Evolutionary conservation across 2,797 vertebrate genomes (phyloP).

Genomic region (Pseudotriccus pelzelni): DNA sequence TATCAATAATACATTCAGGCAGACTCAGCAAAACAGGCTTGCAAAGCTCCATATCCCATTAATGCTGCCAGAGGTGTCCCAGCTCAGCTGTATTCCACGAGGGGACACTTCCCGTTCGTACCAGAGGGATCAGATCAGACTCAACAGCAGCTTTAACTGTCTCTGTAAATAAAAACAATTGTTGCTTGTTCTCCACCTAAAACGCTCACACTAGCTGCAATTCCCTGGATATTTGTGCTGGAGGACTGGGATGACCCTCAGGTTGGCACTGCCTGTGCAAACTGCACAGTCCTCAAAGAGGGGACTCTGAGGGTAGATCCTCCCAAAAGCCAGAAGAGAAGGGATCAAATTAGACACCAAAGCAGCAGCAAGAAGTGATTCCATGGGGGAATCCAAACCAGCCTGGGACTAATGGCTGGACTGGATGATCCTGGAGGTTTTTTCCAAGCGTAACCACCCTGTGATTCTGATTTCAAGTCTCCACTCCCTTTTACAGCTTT

Average conservation of each 20-base stretch:
- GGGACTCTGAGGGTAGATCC: neutral
- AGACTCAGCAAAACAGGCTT: neutral
- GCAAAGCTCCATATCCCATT: neutral
- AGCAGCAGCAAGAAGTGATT: neutral
- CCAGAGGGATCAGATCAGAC: neutral
- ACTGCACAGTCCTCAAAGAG: neutral
- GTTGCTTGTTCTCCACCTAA: fast-evolving
- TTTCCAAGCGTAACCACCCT: neutral
- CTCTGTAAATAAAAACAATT: neutral
- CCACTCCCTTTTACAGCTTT: neutral
- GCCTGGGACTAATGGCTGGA: neutral
- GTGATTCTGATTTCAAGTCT: neutral
- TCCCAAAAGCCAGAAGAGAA: neutral
- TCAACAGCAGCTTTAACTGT: neutral
- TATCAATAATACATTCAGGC: neutral
- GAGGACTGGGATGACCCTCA: neutral
- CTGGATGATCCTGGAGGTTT: neutral
- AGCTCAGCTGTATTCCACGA: neutral
- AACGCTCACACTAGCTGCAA: neutral
- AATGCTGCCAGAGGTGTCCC: neutral
- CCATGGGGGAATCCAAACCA: neutral
- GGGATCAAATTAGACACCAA: neutral
- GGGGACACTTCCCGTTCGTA: neutral
- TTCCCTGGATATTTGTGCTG: neutral
- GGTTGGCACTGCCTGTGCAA: neutral